phyloP scores from a whole-genome alignment of 2,888 invertebrate genomes.

The Himalopsyche tibetana region DNA sequence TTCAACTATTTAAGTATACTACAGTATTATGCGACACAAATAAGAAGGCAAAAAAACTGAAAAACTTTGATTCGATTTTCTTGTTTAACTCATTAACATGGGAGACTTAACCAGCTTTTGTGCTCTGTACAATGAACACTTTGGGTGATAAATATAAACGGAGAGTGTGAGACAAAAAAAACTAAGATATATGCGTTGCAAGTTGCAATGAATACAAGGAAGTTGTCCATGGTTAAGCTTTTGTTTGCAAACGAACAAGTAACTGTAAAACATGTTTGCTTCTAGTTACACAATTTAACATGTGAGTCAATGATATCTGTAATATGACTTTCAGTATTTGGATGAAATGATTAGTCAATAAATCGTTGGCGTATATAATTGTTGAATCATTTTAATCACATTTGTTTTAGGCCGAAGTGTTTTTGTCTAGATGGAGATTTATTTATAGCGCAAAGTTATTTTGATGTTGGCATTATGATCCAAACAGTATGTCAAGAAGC shows the following conservation, averaged over 20 bases:
- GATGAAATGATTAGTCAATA: no score
- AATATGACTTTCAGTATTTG: no score
- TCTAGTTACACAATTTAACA: not conserved
- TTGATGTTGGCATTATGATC: no score
- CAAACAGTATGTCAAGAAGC: no score
- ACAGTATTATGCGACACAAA: conserved; percentile 59
- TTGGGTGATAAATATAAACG: conserved; percentile 51
- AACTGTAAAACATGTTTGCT: not conserved
- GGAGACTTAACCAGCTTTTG: conserved; percentile 24
- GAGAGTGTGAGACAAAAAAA: conserved; percentile 47
- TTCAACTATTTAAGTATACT: conserved; percentile 55
- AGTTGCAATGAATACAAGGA: conserved; percentile 42
- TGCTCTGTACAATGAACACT: conserved; percentile 47
- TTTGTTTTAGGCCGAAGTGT: no score
- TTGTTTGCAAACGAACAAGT: not conserved
- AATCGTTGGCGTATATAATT: no score
- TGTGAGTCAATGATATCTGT: no score
- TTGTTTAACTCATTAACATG: conserved; percentile 53
- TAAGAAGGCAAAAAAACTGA: conserved; percentile 46
- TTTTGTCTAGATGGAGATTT: no score
- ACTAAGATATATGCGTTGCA: conserved; percentile 46
- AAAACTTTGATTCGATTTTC: conserved; percentile 51
- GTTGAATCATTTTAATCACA: no score
- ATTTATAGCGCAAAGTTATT: no score
- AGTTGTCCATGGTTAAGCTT: conserved; percentile 43